Evolutionary conservation across 2,888 invertebrate genomes (phyloP), one percentile per base, ranked within the genome.

Genomic region (Antheraea assamensis): DNA sequence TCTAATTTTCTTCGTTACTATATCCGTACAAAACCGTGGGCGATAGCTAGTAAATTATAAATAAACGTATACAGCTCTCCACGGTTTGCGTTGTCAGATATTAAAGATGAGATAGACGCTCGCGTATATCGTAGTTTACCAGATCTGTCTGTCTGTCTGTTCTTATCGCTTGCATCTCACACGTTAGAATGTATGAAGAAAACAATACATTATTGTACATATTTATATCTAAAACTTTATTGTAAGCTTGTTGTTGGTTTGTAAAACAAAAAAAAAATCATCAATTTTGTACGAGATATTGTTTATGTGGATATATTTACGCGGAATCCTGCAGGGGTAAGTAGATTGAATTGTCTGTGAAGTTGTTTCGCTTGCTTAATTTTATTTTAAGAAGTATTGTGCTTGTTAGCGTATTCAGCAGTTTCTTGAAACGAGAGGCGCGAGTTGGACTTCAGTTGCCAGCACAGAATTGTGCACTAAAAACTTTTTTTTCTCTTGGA

Each of bases 81-180:
- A 88, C 35, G 0, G 24, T 30, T 75, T 74, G 74, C 74, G 3
- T 76, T 82, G 80, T 85, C 71, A 85, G 72, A 79, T 81, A 79
- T 78, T 76, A 82, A 84, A 88, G 90, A 85, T 86, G 85, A 84
- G 78, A 87, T 85, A 86, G 84, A 86, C 85, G 87, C 86, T 87
- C 86, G 81, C 83, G 83, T 83, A 86, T 80, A 82, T 81, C 85
- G 79, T 81, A 83, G 89, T 90, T 90, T 90, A 89, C 90, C 84
- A 90, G 89, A 89, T 88, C 90, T 87, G 90, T 91, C 91, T 80
- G 88, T 87, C 88, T 87, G 88, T 90, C 89, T 77, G 87, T 85
- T n/a, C 88, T 92, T 93, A 92, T 93, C 92, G 77, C 82, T 76
- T 80, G 79, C 85, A 91, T 91, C 90, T 90, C 85, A 82, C 85